phyloP scores from a whole-genome alignment of 2,888 invertebrate species.

The Hypomecis atomaria region DNA sequence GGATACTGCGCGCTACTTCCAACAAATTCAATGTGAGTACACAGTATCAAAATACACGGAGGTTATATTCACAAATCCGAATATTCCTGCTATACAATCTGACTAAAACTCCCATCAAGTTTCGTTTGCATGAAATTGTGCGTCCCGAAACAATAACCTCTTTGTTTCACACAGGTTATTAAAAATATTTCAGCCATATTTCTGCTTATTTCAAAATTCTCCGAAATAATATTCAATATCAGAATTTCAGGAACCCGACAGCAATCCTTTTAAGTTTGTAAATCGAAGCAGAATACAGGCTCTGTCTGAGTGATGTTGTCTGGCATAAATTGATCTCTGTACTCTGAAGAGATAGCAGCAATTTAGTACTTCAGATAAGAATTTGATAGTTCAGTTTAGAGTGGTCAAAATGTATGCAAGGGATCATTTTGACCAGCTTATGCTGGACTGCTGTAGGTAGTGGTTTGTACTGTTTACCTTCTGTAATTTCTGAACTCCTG shows the following conservation, averaged over 20 bases:
- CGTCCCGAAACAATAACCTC: background rate
- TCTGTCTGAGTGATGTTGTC: slow-evolving; percentile 63
- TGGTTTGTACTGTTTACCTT: background rate
- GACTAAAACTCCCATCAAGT: background rate
- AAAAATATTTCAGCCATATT: slow-evolving; percentile 20
- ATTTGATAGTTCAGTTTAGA: slow-evolving; percentile 48
- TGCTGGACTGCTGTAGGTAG: slow-evolving; percentile 41
- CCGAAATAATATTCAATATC: slow-evolving; percentile 46
- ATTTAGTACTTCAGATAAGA: slow-evolving; percentile 43
- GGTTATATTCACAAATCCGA: background rate
- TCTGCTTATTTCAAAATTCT: slow-evolving; percentile 15
- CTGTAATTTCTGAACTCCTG: background rate
- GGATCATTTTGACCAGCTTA: slow-evolving; percentile 51
- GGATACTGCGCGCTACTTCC: too few species aligned
- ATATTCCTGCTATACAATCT: background rate
- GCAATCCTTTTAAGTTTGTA: slow-evolving; percentile 71
- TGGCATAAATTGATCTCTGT: slow-evolving; percentile 49
- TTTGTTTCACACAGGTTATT: slow-evolving; percentile 27
- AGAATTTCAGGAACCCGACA: slow-evolving; percentile 55
- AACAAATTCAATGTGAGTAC: too few species aligned
- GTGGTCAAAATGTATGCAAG: slow-evolving; percentile 62
- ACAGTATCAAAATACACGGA: background rate
- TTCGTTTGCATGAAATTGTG: background rate
- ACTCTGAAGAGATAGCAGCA: slow-evolving; percentile 49
- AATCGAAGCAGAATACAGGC: slow-evolving; percentile 66